Percentiles rank a stretch among this genome's conserved stretches.
Conservation (phyloP, 1,140 invertebrate species). For the Bicyclus anynana region DNA sequence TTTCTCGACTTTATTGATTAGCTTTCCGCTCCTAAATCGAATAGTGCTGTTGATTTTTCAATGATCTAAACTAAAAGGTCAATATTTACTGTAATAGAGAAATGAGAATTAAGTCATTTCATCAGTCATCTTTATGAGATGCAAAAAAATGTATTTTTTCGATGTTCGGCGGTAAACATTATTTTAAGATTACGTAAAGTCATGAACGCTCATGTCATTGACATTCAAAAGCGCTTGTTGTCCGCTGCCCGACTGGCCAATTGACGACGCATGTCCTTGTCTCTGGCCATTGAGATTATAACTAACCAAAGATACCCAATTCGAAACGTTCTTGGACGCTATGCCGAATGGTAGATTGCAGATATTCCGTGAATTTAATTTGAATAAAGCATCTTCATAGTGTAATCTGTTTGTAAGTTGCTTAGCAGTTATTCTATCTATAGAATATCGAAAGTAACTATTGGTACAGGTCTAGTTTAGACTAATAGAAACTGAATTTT, state of each 20-base stretch:
- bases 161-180: neutral
- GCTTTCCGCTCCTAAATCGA: constrained; percentile 14
- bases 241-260: constrained; percentile 40
- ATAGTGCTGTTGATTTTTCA: neutral
- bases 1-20: constrained; percentile 48
- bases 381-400: no score
- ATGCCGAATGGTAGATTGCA: no score
- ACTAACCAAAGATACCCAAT: neutral
- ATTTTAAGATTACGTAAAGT: constrained; percentile 38
- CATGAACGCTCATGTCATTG: constrained; percentile 38
- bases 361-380: no score
- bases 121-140: neutral
- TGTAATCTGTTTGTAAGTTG: no score
- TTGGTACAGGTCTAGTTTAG: no score
- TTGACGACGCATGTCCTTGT: constrained; percentile 42
- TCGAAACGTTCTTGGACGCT: neutral
- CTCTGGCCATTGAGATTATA: constrained; percentile 1
- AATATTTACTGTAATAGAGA: no score
- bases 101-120: neutral
- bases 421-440: no score
- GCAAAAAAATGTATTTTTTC: neutral
- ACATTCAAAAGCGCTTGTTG: constrained; percentile 35
- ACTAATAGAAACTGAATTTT: no score
- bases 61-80: neutral
- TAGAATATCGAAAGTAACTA: no score